Percentiles rank a stretch among this genome's conserved stretches.
phyloP scores from a whole-genome alignment of 2,888 invertebrate genomes.

The Hypercompe scribonia region DNA sequence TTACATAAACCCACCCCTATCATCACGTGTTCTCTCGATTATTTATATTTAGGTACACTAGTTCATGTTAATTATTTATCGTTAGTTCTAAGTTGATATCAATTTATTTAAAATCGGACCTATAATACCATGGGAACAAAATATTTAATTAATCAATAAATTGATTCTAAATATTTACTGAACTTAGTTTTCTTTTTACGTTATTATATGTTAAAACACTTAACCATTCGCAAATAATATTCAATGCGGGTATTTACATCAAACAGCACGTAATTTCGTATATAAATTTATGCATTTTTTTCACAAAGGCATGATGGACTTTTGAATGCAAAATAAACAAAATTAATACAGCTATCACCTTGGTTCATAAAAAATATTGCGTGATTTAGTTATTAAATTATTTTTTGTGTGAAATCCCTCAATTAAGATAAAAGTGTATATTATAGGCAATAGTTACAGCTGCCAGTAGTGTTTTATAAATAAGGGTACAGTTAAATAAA shows the following conservation, averaged over 20 bases:
- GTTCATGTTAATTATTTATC: constrained; percentile 53
- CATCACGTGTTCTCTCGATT: constrained; percentile 55
- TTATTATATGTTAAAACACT: background rate
- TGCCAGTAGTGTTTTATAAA: background rate
- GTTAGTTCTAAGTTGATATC: constrained; percentile 58
- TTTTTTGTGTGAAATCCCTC: background rate
- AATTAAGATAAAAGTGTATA: background rate
- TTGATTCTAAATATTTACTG: constrained; percentile 38
- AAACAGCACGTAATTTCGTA: background rate
- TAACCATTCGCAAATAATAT: background rate
- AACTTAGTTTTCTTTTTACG: constrained; percentile 36
- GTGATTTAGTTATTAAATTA: background rate
- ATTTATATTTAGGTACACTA: constrained; percentile 42
- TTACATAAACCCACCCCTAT: constrained; percentile 82
- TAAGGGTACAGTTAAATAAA: background rate
- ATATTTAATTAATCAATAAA: constrained; percentile 44
- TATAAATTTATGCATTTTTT: background rate
- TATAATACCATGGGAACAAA: constrained; percentile 39
- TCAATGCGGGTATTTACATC: background rate
- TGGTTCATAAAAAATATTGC: background rate
- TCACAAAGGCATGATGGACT: background rate
- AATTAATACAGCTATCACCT: background rate
- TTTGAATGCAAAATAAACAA: background rate
- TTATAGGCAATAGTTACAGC: background rate
- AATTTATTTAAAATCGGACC: constrained; percentile 44